A percentile compares a stretch with the other conserved stretches of the same genome.
Evolutionary conservation across 2,113 vertebrate genomes (phyloP).

Genomic region (Phainopepla nitens): DNA sequence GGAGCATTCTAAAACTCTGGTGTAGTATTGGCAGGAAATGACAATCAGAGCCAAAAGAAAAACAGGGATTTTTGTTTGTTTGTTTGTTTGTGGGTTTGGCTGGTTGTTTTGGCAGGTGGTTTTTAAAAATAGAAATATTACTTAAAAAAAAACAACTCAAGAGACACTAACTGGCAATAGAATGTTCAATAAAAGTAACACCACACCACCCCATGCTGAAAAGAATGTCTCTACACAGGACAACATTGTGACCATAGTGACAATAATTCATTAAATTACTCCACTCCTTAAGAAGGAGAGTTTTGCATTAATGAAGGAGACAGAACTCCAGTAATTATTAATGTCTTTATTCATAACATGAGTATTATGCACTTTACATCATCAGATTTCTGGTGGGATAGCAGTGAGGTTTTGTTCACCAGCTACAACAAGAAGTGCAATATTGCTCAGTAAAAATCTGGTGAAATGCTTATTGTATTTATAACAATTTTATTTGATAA

Average conservation of each 20-base stretch:
- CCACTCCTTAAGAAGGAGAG: not conserved
- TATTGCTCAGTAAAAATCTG: not conserved
- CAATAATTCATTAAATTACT: not conserved
- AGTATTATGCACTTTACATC: not conserved
- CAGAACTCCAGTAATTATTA: not conserved
- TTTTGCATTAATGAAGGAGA: not conserved
- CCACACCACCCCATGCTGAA: rapidly evolving
- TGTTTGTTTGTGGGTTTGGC: not conserved
- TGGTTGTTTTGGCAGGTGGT: not conserved
- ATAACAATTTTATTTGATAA: not conserved
- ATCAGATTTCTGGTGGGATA: not conserved
- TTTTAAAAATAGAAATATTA: not conserved
- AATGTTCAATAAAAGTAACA: not conserved
- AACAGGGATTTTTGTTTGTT: not conserved
- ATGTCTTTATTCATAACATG: not conserved
- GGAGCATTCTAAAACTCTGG: not conserved
- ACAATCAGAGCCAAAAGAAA: not conserved
- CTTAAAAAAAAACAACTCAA: not conserved
- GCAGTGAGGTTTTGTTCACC: not conserved
- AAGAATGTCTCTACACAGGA: not conserved
- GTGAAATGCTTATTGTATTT: not conserved
- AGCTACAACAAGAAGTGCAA: not conserved
- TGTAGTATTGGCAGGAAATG: not conserved
- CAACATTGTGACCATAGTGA: not conserved
- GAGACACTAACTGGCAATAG: not conserved